These are phyloP conservation scores for Erythrolamprus reginae DNA, from an alignment of 2,113 vertebrate genomes.

Conservation along the genomic window DNA sequence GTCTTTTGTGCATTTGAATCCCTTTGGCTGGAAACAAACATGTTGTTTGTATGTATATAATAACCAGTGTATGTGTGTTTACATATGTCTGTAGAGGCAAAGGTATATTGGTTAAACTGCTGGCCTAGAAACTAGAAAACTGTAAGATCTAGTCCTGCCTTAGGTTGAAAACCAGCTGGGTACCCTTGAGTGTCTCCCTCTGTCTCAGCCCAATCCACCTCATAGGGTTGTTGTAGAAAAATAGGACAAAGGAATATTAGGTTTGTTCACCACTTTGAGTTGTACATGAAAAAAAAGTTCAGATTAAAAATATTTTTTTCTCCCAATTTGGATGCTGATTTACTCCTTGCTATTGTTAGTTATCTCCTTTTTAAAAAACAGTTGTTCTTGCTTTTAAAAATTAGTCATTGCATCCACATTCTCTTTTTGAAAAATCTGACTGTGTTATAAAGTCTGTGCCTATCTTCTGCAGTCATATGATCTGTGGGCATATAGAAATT, in stretches of 20 bases:
- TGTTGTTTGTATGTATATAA: neutral
- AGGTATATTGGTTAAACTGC: neutral
- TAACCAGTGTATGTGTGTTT: neutral
- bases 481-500: neutral
- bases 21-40: neutral
- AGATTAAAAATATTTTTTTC: neutral
- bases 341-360: neutral
- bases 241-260: neutral
- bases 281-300: neutral
- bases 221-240: neutral
- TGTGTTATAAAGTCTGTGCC: neutral
- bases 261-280: neutral
- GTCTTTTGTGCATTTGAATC: neutral
- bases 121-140: neutral
- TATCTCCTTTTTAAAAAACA: neutral
- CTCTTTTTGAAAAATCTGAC: neutral
- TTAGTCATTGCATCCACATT: neutral
- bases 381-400: neutral
- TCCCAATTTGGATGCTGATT: neutral
- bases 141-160: neutral
- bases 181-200: neutral
- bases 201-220: neutral
- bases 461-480: neutral
- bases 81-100: neutral
- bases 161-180: neutral